Evolutionary conservation across 1,140 invertebrate genomes (phyloP).

Genomic region (Yoshiicerus persimilis): DNA sequence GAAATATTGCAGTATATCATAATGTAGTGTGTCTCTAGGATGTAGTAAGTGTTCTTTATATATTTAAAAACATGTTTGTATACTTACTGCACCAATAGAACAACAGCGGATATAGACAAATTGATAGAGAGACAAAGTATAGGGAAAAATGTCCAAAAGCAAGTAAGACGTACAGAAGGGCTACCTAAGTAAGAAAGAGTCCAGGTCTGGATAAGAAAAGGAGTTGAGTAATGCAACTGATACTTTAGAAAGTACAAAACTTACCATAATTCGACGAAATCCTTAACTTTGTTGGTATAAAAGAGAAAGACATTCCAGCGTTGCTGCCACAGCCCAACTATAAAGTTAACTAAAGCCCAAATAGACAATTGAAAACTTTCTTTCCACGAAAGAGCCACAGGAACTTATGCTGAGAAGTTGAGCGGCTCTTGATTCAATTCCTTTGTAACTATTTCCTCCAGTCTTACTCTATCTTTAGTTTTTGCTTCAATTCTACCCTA

Average conservation of each 20-base stretch:
- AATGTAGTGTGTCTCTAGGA: background rate
- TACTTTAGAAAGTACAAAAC: constrained; percentile 7
- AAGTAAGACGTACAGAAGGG: background rate
- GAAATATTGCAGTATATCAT: background rate
- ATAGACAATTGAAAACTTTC: constrained; percentile 20
- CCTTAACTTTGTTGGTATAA: background rate
- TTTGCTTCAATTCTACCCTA: background rate
- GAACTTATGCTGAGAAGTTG: constrained; percentile 12
- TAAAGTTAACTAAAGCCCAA: constrained; percentile 1
- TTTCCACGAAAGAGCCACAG: constrained; percentile 14
- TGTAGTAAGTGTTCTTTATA: too few relatives aligned
- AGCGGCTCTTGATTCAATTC: constrained; percentile 15
- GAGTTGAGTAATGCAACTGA: background rate
- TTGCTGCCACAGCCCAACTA: background rate
- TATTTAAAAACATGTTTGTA: too few relatives aligned
- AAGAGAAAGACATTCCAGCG: background rate
- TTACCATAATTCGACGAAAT: constrained; percentile 14
- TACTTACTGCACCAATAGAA: too few relatives aligned
- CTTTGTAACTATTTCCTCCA: constrained; percentile 6
- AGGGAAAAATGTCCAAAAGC: background rate
- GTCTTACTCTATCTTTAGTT: background rate
- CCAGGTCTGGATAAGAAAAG: background rate
- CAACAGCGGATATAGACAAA: background rate
- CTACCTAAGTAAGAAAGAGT: background rate
- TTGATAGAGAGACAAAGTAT: too few relatives aligned